Conservation (phyloP, 2,113 vertebrate species). For the Hypanus sabinus region DNA sequence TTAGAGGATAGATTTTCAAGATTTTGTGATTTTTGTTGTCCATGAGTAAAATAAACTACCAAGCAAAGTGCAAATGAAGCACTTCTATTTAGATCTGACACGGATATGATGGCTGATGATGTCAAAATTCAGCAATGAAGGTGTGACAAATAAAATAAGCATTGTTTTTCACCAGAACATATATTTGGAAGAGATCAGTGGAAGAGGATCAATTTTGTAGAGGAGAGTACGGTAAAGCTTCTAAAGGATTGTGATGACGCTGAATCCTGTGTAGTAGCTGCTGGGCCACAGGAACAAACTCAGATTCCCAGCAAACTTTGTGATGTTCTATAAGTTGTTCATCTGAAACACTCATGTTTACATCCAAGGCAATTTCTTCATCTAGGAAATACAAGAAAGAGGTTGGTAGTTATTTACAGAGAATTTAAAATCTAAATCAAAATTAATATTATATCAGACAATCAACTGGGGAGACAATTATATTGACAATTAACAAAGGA, state of each 20-base stretch:
- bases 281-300: constrained; percentile 79
- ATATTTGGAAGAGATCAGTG: not conserved
- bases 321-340: constrained; percentile 60
- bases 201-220: constrained; percentile 39
- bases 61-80: constrained; percentile 6
- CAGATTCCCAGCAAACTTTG: constrained; percentile 74
- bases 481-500: no score
- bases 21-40: not conserved
- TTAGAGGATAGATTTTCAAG: constrained; percentile 6
- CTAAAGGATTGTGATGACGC: constrained; percentile 44
- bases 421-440: not conserved
- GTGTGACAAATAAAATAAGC: not conserved
- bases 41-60: not conserved
- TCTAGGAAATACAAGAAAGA: constrained; percentile 60
- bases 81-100: not conserved
- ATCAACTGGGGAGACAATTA: no score
- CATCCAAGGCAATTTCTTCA: constrained; percentile 60
- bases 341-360: constrained; percentile 46
- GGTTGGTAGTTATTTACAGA: not conserved
- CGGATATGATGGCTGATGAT: not conserved
- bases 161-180: not conserved
- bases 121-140: not conserved
- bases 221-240: constrained; percentile 43
- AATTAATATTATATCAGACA: not conserved
- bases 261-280: constrained; percentile 68